Percentiles rank a stretch among this genome's conserved stretches.
These are phyloP conservation scores for Echinometra lucunter DNA, from an alignment of 53 echinoderm and acorn worm species.

Conservation along the genomic window DNA sequence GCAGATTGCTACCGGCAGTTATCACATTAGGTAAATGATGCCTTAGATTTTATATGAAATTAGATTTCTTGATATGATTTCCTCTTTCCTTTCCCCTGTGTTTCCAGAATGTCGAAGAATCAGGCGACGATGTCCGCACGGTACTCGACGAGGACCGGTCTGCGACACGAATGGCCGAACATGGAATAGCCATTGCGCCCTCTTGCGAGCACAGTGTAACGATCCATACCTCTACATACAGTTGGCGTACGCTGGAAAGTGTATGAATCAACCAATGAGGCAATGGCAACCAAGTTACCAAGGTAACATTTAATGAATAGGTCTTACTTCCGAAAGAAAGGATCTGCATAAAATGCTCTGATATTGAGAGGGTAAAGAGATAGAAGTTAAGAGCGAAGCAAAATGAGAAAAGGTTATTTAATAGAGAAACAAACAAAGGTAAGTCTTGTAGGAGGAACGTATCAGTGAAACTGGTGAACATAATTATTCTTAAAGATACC, in stretches of 20 bases:
- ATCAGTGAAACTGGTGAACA: no score
- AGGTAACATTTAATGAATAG: neutral
- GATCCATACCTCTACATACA: neutral
- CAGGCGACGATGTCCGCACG: conserved; percentile 17
- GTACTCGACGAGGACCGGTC: neutral
- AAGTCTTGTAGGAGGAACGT: no score
- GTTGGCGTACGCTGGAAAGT: conserved; percentile 16
- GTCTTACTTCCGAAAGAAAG: no score
- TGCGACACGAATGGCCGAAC: conserved; percentile 64
- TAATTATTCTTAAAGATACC: no score
- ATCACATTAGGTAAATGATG: neutral
- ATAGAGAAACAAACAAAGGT: no score
- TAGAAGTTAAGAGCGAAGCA: no score
- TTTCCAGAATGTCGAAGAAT: conserved; percentile 47
- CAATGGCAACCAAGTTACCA: conserved; percentile 18
- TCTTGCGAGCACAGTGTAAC: conserved; percentile 51
- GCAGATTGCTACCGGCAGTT: no score
- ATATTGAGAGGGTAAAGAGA: no score
- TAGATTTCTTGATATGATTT: neutral
- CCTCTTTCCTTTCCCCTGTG: neutral
- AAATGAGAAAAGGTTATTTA: no score
- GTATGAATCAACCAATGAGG: neutral
- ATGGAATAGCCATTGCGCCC: conserved; percentile 52
- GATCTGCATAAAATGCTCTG: no score
- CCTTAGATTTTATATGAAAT: neutral